phyloP scores from a whole-genome alignment of 2,113 vertebrate species.

The Pachycephala philippinensis region DNA sequence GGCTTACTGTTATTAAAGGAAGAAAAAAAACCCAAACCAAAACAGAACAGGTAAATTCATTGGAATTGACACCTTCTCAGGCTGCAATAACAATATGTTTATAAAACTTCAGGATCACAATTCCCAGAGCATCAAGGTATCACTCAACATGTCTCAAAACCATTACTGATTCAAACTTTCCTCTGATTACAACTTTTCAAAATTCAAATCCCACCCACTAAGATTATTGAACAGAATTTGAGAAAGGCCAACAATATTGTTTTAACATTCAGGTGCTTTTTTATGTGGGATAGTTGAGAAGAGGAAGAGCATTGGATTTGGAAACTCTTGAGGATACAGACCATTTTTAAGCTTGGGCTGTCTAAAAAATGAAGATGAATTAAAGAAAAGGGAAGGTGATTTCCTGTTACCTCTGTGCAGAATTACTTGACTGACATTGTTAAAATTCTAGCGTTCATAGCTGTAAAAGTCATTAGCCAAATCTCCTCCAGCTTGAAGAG shows the following conservation, averaged over 20 bases:
- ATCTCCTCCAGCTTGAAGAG: background rate
- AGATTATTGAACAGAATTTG: background rate
- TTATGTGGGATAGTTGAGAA: background rate
- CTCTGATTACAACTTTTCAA: background rate
- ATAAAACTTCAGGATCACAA: background rate
- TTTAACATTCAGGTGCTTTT: background rate
- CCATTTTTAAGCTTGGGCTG: background rate
- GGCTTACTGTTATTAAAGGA: background rate
- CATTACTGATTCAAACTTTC: background rate
- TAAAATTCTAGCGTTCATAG: background rate
- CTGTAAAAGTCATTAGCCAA: slow-evolving; percentile 14
- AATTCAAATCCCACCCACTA: background rate
- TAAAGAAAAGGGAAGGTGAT: slow-evolving; percentile 26
- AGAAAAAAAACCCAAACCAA: background rate
- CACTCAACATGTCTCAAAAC: background rate
- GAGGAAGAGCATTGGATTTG: background rate
- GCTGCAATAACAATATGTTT: background rate
- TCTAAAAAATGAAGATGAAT: slow-evolving; percentile 31
- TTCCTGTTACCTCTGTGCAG: background rate
- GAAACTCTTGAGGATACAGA: background rate
- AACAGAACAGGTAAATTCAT: background rate
- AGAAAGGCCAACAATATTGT: background rate
- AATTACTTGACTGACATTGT: background rate
- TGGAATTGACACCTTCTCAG: background rate
- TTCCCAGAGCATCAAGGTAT: background rate